Evolutionary conservation across 2,888 invertebrate genomes (phyloP), one percentile per base, ranked within the genome.

Genomic region (Euclidia mi): DNA sequence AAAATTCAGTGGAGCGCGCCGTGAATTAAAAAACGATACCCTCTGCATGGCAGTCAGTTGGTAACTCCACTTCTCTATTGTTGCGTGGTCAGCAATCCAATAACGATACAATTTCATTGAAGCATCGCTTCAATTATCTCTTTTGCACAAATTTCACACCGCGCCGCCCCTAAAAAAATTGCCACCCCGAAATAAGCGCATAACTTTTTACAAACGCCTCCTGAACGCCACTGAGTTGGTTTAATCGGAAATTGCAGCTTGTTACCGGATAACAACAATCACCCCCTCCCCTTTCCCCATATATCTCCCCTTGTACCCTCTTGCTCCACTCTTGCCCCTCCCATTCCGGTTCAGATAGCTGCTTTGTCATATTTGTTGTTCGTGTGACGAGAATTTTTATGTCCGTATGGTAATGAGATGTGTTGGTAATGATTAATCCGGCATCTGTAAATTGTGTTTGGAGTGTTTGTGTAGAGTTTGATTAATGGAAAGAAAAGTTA

Each of bases 191-290:
- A 38, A 51, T 38, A 51, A 45, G 11, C 4, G 10, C 17, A 12
- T 14, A 37, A 51, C 20, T 50, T 70, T 67, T 69, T 44, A 61
- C 51, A 57, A 65, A 56, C 25, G 43, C 56, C 43, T 46, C 31
- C 38, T 47, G 60, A 62, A 37, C 45, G 57, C 60, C 47, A 59
- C 59, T 61, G 69, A 71, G 62, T 63, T 49, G 51, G 61, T 40
- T 66, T 66, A 76, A 74, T 76, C 77, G 79, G 77, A 77, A 76
- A 78, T 77, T 66, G 69, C 64, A 60, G 71, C 69, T 71, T 70
- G 71, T 71, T 65, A 66, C 67, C 63, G 69, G 67, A 76, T 58
- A 49, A 68, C 64, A 40, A 59, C 68, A 63, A 71, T 71, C 57
- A 55, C n/a, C 46, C 63, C 46, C n/a, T n/a, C 47, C 6, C 42